Evolutionary conservation across 2,113 vertebrate genomes (phyloP), one percentile per base, ranked within the genome.

Genomic region (Ceratotherium simum): DNA sequence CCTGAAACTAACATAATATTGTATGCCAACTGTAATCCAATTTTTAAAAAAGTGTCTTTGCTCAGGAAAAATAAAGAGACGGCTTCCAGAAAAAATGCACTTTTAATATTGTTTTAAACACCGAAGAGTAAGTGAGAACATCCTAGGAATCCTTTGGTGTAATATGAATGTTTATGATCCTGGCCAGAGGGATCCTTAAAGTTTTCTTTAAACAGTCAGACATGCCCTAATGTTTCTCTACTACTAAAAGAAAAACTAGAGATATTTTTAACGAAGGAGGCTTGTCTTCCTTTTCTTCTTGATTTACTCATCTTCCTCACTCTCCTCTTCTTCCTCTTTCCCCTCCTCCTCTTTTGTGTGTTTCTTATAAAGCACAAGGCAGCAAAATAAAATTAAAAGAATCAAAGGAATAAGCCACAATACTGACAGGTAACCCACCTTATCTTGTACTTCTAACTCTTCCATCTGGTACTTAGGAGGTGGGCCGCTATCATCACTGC

Each of bases 401-500:
- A 11, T 46, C 46, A 92, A 73, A 90, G 39, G 48, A 92, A 95
- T 56, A 89, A 95, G 23, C 67, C 69, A 83, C 69, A 89, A 78
- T 33, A 42, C 54, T 31, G 5, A 42, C 10, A 78, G 78, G 31
- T 13, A 65, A 65, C 4, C 12, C n/a, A 33, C 2, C 4, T 65
- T 25, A 3, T 1, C 3, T 3, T 13, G 7, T n/a, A 20, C 18
- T 31, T 16, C 17, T 60, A 5, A 18, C 3, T 46, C 8, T 60
- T 3, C 48, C 48, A 48, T 10, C 21, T n/a, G n/a, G 1, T 31
- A 4, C n/a, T 31, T 3, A 56, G 51, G 87, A 64, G 94, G 33
- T 23, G 96, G 92, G 9, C 97, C 96, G 7, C 97, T 98, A 36
- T 97, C 91, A 36, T 39, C 25, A 31, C 96, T 97, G 12, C 97